A percentile compares a stretch with the other conserved stretches of the same genome.
phyloP scores from a whole-genome alignment of 2,113 vertebrate species.

The Cygnus atratus region DNA sequence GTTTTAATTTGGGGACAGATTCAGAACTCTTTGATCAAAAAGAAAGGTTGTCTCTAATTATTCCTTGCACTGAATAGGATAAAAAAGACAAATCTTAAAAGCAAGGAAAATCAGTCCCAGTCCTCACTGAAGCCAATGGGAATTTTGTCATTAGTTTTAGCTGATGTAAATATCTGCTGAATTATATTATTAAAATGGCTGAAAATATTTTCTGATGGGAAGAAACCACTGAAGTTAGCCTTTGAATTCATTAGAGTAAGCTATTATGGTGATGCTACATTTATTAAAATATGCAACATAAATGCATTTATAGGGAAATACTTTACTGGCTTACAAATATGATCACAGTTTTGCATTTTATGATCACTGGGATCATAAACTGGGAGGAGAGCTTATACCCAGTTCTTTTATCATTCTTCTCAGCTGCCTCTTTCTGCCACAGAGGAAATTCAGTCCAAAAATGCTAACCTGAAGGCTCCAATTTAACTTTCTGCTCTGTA shows the following conservation, averaged over 20 bases:
- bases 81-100: neutral
- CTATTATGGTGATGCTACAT: neutral
- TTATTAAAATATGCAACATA: neutral
- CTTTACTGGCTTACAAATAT: neutral
- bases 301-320: neutral
- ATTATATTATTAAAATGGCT: slow-evolving; percentile 7
- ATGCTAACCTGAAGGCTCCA: neutral
- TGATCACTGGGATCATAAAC: neutral
- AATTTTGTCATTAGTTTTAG: neutral
- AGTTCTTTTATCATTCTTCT: neutral
- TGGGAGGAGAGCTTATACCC: neutral
- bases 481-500: neutral
- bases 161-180: neutral
- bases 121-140: neutral
- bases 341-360: neutral
- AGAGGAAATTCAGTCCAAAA: slow-evolving; percentile 1
- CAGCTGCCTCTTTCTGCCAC: neutral
- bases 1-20: neutral
- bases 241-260: neutral
- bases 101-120: neutral
- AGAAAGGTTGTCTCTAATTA: neutral
- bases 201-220: neutral
- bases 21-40: neutral
- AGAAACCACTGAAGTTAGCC: neutral
- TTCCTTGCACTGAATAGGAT: neutral